Conservation (phyloP, 2,113 vertebrate species). For the Halcyon senegalensis region DNA sequence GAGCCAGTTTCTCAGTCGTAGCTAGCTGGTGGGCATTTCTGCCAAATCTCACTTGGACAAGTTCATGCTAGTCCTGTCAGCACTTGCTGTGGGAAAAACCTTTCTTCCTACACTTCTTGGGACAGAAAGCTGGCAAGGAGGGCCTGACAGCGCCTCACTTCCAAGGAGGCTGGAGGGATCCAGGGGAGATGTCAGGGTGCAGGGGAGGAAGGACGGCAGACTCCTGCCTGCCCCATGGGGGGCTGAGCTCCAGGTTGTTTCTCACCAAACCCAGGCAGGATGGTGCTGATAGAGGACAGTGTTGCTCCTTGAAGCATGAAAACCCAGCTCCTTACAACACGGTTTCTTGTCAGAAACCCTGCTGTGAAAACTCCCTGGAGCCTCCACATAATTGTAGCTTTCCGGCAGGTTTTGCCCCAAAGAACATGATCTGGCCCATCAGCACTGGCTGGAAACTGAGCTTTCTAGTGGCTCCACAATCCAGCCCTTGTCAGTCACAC, state of each 20-base stretch:
- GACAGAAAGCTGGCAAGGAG: background rate
- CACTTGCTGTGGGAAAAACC: slow-evolving; percentile 31
- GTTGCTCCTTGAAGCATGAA: background rate
- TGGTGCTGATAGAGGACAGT: background rate
- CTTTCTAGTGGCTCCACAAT: slow-evolving; percentile 31
- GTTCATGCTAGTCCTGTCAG: background rate
- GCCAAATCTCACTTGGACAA: slow-evolving; percentile 29
- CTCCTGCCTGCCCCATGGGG: background rate
- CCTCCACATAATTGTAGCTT: background rate
- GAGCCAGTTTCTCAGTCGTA: background rate
- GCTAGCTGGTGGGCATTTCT: slow-evolving; percentile 6
- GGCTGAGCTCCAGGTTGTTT: background rate
- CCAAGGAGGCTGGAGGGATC: background rate
- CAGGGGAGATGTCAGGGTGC: background rate
- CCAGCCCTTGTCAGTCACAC: slow-evolving; percentile 35
- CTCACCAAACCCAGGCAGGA: background rate
- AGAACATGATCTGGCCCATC: background rate
- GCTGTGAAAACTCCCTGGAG: background rate
- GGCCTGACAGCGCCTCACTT: background rate
- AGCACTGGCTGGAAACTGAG: background rate
- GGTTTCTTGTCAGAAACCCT: background rate
- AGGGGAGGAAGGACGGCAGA: background rate
- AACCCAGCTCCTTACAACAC: background rate
- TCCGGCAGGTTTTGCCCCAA: slow-evolving; percentile 10
- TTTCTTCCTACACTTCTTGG: background rate